Percentiles rank a stretch among this genome's conserved stretches.
phyloP scores from a whole-genome alignment of 2,888 invertebrate genomes.

The Pachliopta kotzebuea region DNA sequence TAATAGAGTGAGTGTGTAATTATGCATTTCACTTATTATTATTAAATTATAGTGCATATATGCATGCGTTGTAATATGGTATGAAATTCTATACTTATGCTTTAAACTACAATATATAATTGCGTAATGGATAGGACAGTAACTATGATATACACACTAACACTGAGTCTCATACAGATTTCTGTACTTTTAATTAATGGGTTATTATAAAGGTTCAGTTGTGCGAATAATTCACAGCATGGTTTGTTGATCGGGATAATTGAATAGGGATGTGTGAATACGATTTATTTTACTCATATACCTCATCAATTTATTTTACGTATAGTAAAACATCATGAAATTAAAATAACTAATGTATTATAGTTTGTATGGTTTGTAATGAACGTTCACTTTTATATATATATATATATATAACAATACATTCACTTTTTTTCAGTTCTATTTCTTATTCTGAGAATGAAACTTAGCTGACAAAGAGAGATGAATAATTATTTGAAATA shows the following conservation, averaged over 20 bases:
- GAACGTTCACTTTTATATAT: neutral
- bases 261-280: constrained; percentile 8
- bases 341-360: too few relatives aligned
- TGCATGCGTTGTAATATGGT: too few relatives aligned
- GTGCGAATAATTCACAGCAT: constrained; percentile 11
- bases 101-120: too few relatives aligned
- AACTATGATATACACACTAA: neutral
- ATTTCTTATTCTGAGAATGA: constrained; percentile 61
- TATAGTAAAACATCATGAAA: neutral
- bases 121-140: neutral
- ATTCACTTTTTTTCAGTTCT: constrained; percentile 64
- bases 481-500: constrained; percentile 35
- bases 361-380: too few relatives aligned
- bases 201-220: constrained; percentile 17
- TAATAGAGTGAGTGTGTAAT: too few relatives aligned
- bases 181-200: constrained; percentile 16
- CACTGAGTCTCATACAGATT: neutral
- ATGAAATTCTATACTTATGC: too few relatives aligned
- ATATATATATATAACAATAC: too few relatives aligned
- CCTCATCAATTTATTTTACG: neutral
- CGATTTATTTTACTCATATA: neutral
- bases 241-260: constrained; percentile 14
- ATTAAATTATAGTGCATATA: too few relatives aligned
- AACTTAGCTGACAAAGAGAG: constrained; percentile 46
- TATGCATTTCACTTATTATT: too few relatives aligned